Evolutionary conservation across 2,113 vertebrate species (phyloP), one percentile per base, ranked within the genome.

Genomic region (Stomatorhinus ivindoensis): DNA sequence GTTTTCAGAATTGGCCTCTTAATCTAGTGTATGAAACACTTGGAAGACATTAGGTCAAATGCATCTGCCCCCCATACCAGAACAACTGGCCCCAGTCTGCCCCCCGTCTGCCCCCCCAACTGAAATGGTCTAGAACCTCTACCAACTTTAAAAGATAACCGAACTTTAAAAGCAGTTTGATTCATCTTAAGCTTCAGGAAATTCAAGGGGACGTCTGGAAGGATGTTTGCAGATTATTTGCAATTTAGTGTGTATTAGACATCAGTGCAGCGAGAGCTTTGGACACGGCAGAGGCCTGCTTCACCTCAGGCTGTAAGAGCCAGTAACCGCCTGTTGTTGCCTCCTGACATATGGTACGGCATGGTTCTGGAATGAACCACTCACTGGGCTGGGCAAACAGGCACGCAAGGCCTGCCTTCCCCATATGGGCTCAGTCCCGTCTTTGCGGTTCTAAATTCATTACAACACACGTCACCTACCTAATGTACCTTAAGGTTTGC

Each of bases 171-270:
- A 95, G 94, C 92, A 92, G 94, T 95, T 89, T 92, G 93, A 94
- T 94, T 95, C 93, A 90, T 93, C 93, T 92, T 95, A 96, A 96
- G 94, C 95, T 92, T 92, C 96, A 95, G 95, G 95, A 96, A 96
- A 96, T 96, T 96, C 94, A 93, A 93, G 92, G 88, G 93, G 94
- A 94, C 95, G 95, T 96, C 95, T 96, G 95, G 95, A 95, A 94
- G 95, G 92, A 95, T 95, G 95, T 94, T 92, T 91, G 93, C 93
- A 95, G 95, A 96, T 96, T 95, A 96, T 94, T 95, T 93, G 94
- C 94, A 94, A 96, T 96, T 96, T 95, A 94, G 94, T 94, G 94
- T 94, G 94, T 92, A 94, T 94, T 93, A 95, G 93, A 95, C 94
- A 96, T 95, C 94, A 95, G 93, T 94, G 91, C 93, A 91, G 91